Conservation (phyloP, 1,140 invertebrate species). For the Ptiloglossa arizonensis region DNA sequence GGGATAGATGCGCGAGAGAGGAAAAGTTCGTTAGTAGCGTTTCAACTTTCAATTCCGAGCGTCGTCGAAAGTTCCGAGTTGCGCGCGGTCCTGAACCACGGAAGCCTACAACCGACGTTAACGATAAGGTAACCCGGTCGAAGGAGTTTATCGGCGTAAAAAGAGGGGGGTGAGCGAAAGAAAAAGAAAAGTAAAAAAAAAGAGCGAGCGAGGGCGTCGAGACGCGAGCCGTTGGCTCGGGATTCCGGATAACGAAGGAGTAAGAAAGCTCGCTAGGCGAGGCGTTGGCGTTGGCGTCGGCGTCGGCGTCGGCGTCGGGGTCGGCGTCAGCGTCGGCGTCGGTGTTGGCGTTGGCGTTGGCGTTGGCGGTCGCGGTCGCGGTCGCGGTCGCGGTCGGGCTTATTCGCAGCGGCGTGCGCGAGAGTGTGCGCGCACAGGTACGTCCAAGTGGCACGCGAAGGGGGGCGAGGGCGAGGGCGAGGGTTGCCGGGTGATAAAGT, state of each 20-base stretch:
- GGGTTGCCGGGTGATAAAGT: slow-evolving; percentile 64
- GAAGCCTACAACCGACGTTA: background rate
- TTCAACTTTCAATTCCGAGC: slow-evolving; percentile 4
- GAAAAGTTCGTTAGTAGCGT: slow-evolving; percentile 1
- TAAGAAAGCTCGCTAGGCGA: background rate
- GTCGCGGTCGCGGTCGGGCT: background rate
- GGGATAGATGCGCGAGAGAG: background rate
- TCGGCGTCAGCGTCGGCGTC: too few species aligned
- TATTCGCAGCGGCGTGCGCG: background rate
- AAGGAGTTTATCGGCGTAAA: background rate
- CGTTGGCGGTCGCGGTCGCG: background rate
- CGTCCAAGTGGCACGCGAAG: slow-evolving; percentile 35
- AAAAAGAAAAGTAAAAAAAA: too few species aligned
- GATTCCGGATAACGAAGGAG: background rate
- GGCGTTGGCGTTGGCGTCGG: background rate
- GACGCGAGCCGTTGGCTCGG: background rate
- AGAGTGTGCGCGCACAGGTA: slow-evolving; percentile 23
- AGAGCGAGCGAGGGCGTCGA: background rate
- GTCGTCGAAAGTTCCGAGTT: background rate
- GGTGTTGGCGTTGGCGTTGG: too few species aligned
- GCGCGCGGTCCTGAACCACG: background rate
- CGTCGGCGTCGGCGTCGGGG: background rate
- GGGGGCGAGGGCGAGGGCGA: too few species aligned
- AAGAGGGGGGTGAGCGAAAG: too few species aligned
- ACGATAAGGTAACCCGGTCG: background rate